Evolutionary conservation across 2,113 vertebrate species (phyloP).

Genomic region (Planiliza haematocheilus): DNA sequence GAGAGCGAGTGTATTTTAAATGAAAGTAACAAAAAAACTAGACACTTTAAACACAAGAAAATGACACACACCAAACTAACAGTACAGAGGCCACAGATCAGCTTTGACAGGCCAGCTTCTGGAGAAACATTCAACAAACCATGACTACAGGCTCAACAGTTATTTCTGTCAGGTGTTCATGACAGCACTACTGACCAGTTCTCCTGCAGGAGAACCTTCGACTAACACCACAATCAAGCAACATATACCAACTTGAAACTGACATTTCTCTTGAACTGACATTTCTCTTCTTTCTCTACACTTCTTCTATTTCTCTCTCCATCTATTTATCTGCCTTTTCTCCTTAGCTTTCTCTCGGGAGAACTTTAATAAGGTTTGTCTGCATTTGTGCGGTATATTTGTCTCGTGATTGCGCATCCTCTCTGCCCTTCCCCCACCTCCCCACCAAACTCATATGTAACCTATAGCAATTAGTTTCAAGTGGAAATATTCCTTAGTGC

Average conservation of each 20-base stretch:
- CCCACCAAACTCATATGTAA: slow-evolving; percentile 91
- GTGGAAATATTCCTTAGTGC: slow-evolving; percentile 96
- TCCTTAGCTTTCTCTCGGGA: slow-evolving; percentile 86
- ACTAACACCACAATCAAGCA: slow-evolving; percentile 76
- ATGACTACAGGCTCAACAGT: slow-evolving; percentile 43
- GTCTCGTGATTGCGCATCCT: slow-evolving; percentile 96
- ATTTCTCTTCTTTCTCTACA: slow-evolving; percentile 70
- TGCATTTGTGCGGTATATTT: slow-evolving; percentile 95
- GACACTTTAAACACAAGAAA: slow-evolving; percentile 68
- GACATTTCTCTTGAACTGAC: slow-evolving; percentile 77
- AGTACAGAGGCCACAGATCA: slow-evolving; percentile 33
- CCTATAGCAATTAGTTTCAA: slow-evolving; percentile 95
- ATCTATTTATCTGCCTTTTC: slow-evolving; percentile 66
- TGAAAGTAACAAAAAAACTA: slow-evolving; percentile 53
- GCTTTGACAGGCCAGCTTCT: slow-evolving; percentile 28
- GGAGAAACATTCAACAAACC: slow-evolving; percentile 33
- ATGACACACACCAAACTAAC: slow-evolving; percentile 64
- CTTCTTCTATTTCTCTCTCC: slow-evolving; percentile 70
- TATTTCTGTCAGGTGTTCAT: slow-evolving; percentile 45
- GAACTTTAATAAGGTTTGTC: slow-evolving; percentile 94
- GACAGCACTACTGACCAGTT: slow-evolving; percentile 35
- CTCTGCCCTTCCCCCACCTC: slow-evolving; percentile 86
- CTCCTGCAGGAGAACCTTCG: slow-evolving; percentile 73
- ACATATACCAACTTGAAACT: slow-evolving; percentile 71
- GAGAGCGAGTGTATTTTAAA: slow-evolving; percentile 55